These are phyloP conservation scores for Chauna torquata DNA, from an alignment of 2,113 vertebrate genomes.

Conservation along the genomic window DNA sequence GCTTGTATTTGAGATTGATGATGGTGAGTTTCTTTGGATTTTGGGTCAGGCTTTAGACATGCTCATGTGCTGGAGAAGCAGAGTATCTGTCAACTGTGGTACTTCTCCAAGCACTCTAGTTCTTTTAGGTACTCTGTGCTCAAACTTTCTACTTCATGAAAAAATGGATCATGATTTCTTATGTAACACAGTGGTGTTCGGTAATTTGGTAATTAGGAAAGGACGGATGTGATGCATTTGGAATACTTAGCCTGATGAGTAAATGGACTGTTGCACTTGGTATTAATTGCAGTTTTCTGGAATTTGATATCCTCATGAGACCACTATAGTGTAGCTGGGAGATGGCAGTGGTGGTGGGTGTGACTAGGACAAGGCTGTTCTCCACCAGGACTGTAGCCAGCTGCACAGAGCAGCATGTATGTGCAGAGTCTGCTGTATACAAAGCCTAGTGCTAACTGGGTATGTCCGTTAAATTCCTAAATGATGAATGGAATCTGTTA, in stretches of 20 bases:
- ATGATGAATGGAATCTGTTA: not conserved
- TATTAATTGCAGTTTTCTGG: not conserved
- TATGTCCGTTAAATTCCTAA: not conserved
- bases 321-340: not conserved
- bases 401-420: not conserved
- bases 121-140: not conserved
- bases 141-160: not conserved
- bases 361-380: not conserved
- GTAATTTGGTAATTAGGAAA: not conserved
- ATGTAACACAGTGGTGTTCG: not conserved
- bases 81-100: not conserved
- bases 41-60: not conserved
- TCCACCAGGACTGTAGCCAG: not conserved
- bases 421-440: not conserved
- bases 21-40: not conserved
- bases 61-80: not conserved
- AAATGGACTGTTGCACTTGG: not conserved
- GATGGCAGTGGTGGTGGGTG: not conserved
- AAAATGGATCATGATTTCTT: not conserved
- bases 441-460: not conserved
- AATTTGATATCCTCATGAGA: not conserved
- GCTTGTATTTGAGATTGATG: not conserved
- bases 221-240: not conserved
- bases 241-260: not conserved
- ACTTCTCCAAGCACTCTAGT: not conserved